These are phyloP conservation scores for Invenusta paracnida DNA, from an alignment of 2,888 invertebrate genomes.

Conservation along the genomic window DNA sequence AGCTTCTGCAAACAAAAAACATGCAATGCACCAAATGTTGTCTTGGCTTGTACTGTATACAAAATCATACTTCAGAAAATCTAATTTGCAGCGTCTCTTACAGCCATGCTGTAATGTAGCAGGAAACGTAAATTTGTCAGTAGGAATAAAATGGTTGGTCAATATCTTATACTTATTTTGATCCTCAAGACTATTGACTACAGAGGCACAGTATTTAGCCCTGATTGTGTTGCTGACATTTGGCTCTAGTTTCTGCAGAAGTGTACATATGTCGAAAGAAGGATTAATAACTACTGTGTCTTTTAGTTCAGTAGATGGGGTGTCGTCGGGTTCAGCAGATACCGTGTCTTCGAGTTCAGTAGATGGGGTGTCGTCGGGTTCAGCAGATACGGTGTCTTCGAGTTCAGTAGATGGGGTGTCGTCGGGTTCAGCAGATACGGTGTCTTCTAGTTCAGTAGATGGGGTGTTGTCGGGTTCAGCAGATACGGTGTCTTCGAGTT, in stretches of 20 bases:
- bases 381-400: too few species aligned
- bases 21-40: conserved; percentile 22
- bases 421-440: too few species aligned
- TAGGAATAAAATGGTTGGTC: neutral
- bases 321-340: too few species aligned
- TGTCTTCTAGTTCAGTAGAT: too few species aligned
- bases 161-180: neutral
- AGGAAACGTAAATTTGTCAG: neutral
- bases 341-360: too few species aligned
- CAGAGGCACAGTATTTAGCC: neutral
- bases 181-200: neutral
- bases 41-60: neutral
- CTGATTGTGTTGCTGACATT: neutral
- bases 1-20: neutral
- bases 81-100: neutral
- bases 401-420: too few species aligned
- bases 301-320: too few species aligned
- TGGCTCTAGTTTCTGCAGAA: too few species aligned
- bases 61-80: neutral
- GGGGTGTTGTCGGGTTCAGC: too few species aligned
- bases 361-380: too few species aligned
- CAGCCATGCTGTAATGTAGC: neutral
- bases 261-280: neutral
- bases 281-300: neutral
- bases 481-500: too few species aligned